Conservation (phyloP, 2,888 invertebrate genomes). For the Nomada ruficornis region DNA sequence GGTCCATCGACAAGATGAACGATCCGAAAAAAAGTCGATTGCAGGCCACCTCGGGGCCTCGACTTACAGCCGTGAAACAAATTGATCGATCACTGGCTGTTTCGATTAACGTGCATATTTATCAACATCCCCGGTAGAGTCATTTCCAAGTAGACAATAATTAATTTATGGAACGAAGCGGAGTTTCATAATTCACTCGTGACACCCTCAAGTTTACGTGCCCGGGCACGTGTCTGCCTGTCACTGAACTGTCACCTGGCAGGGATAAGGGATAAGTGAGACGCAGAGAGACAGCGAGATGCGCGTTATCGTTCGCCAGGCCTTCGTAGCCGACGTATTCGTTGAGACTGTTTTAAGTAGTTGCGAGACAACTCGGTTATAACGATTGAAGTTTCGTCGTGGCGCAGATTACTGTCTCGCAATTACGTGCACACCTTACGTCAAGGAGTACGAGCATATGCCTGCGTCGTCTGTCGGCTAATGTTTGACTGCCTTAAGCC, state of each 20-base stretch:
- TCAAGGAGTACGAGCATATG: conserved; percentile 27
- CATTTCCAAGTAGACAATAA: conserved; percentile 52
- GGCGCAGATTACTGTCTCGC: conserved; percentile 70
- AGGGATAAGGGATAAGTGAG: conserved; percentile 27
- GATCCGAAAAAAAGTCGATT: conserved; percentile 12
- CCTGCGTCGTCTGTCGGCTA: conserved; percentile 25
- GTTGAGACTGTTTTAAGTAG: conserved; percentile 67
- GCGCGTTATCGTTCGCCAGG: conserved; percentile 20
- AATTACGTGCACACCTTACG: conserved; percentile 67
- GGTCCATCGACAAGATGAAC: conserved; percentile 9
- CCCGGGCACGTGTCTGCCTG: conserved; percentile 55
- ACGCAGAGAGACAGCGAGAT: background rate
- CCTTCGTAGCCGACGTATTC: conserved; percentile 44
- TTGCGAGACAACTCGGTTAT: conserved; percentile 76
- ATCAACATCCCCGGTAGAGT: conserved; percentile 33
- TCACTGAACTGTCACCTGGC: conserved; percentile 53
- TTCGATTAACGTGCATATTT: conserved; percentile 30
- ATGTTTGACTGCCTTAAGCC: conserved; percentile 51
- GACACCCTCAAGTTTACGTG: conserved; percentile 65
- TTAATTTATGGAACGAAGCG: conserved; percentile 58
- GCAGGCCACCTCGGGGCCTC: background rate
- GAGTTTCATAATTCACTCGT: conserved; percentile 64
- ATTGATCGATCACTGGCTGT: conserved; percentile 22
- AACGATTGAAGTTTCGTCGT: conserved; percentile 78
- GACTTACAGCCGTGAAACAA: conserved; percentile 5